A percentile compares a stretch with the other conserved stretches of the same genome.
Evolutionary conservation across 2,888 invertebrate species (phyloP).

Genomic region (Cerastoderma edule): DNA sequence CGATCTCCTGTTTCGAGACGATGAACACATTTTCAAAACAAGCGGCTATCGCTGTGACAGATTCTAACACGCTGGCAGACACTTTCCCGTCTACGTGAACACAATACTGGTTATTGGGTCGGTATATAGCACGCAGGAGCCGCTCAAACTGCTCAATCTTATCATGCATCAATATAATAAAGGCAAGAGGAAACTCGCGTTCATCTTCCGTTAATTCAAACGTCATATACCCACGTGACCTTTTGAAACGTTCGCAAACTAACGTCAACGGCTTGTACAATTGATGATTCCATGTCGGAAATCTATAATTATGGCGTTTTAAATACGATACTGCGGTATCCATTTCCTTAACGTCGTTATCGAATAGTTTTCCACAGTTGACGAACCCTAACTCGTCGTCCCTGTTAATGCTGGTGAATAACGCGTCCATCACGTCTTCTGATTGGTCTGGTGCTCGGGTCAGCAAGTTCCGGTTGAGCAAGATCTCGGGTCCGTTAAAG

Average conservation of each 20-base stretch:
- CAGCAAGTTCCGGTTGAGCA: background rate
- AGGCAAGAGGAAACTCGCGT: conserved; percentile 77
- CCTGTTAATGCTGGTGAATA: background rate
- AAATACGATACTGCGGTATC: conserved; percentile 36
- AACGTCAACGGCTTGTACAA: conserved; percentile 32
- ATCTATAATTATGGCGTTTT: conserved; percentile 23
- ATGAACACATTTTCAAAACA: conserved; percentile 81
- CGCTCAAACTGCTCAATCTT: conserved; percentile 77
- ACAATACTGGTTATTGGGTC: conserved; percentile 82
- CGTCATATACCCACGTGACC: conserved; percentile 47
- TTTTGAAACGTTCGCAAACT: conserved; percentile 54
- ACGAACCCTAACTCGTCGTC: conserved; percentile 20
- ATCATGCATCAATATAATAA: conserved; percentile 76
- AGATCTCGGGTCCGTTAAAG: conserved; percentile 38
- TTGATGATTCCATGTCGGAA: conserved; percentile 31
- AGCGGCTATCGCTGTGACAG: conserved; percentile 61
- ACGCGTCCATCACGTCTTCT: conserved; percentile 11
- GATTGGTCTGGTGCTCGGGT: background rate
- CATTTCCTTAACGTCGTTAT: conserved; percentile 54
- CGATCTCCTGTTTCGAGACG: conserved; percentile 68
- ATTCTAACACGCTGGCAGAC: conserved; percentile 51
- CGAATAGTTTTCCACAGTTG: conserved; percentile 59
- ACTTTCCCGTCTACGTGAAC: conserved; percentile 80
- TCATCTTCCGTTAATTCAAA: conserved; percentile 52
- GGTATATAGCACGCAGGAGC: conserved; percentile 76